phyloP scores from a whole-genome alignment of 2,888 invertebrate species.

The Lucinisca nassula region DNA sequence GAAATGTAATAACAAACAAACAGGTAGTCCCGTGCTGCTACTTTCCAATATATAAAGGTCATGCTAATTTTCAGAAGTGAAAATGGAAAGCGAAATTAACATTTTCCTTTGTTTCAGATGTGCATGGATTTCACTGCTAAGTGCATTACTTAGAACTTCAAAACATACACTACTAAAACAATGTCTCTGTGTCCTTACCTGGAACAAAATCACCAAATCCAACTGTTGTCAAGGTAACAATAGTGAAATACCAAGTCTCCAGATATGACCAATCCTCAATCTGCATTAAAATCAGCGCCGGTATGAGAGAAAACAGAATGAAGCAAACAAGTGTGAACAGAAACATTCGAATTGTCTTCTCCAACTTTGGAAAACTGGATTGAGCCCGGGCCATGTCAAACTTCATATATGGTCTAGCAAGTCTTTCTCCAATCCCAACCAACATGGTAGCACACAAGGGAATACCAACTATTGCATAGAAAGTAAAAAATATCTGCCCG shows the following conservation, averaged over 20 bases:
- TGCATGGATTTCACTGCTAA: too few species aligned
- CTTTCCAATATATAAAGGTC: too few species aligned
- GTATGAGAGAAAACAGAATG: conserved; percentile 50
- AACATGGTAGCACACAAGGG: conserved; percentile 63
- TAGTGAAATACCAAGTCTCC: conserved; percentile 73
- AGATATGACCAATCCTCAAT: conserved; percentile 76
- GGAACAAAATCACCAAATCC: conserved; percentile 80
- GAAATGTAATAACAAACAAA: too few species aligned
- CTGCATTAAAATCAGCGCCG: conserved; percentile 59
- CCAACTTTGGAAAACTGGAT: conserved; percentile 40
- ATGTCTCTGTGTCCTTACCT: too few species aligned
- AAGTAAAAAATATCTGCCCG: conserved; percentile 65
- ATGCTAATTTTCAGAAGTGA: too few species aligned
- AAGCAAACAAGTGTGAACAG: conserved; percentile 39
- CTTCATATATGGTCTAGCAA: conserved; percentile 40
- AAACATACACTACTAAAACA: too few species aligned
- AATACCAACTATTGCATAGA: conserved; percentile 72
- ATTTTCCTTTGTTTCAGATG: too few species aligned
- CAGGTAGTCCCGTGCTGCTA: too few species aligned
- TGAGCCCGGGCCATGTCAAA: conserved; percentile 41
- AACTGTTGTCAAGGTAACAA: conserved; percentile 77
- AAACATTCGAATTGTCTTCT: conserved; percentile 30
- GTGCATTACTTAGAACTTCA: too few species aligned
- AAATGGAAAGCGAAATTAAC: too few species aligned
- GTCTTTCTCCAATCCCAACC: conserved; percentile 61